Conservation (phyloP, 1,140 invertebrate species). For the Amphibalanus amphitrite region DNA sequence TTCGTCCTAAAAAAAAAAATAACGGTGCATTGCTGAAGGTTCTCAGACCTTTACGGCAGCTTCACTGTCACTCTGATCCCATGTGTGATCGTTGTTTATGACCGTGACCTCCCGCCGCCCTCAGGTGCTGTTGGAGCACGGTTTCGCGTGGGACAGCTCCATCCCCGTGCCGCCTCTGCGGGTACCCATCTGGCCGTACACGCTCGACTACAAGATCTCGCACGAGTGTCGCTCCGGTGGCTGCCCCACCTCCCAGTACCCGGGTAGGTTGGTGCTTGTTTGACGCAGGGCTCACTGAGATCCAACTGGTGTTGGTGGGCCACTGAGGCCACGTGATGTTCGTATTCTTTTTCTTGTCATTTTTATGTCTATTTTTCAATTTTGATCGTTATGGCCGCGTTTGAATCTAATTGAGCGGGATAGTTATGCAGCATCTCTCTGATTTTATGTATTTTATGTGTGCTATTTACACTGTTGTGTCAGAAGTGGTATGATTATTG, state of each 20-base stretch:
- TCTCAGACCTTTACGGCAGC: too few relatives aligned
- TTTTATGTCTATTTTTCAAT: too few relatives aligned
- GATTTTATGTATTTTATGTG: too few relatives aligned
- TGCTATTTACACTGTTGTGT: too few relatives aligned
- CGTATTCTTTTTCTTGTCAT: not conserved
- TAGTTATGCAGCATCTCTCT: too few relatives aligned
- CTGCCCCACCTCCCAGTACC: slow-evolving; percentile 76
- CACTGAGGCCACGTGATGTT: not conserved
- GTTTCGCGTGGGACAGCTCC: slow-evolving; percentile 80
- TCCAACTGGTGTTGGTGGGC: not conserved
- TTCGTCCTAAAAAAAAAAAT: too few relatives aligned
- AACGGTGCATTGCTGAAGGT: too few relatives aligned
- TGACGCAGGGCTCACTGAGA: not conserved
- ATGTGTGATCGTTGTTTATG: not conserved
- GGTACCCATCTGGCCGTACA: slow-evolving; percentile 85
- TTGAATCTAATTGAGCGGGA: too few relatives aligned
- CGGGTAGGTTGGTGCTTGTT: slow-evolving; percentile 33
- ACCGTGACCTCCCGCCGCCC: not conserved
- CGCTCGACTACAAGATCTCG: slow-evolving; percentile 74
- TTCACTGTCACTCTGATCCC: too few relatives aligned
- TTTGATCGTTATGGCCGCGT: too few relatives aligned
- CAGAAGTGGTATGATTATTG: too few relatives aligned
- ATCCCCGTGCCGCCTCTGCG: slow-evolving; percentile 63
- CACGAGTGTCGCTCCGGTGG: slow-evolving; percentile 82
- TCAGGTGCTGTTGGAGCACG: slow-evolving; percentile 70